Conservation (phyloP, 2,888 invertebrate genomes). For the Metellina segmentata region DNA sequence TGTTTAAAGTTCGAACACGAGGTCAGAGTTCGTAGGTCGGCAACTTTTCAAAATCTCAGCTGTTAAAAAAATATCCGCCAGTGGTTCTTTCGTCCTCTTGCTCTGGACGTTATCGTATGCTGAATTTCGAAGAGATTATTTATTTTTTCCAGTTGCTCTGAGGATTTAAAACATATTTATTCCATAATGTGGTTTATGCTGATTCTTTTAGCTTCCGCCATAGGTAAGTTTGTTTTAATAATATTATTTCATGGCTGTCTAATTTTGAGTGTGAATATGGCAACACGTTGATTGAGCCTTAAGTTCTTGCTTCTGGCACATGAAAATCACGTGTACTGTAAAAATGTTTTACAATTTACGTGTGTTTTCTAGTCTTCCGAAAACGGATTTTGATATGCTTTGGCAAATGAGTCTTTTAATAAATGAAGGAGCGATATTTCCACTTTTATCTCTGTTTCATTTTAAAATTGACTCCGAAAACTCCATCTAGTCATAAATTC, state of each 20-base stretch:
- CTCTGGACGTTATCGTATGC: background rate
- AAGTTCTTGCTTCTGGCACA: no score
- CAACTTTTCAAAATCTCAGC: slow-evolving; percentile 35
- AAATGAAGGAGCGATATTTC: no score
- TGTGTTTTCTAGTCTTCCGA: no score
- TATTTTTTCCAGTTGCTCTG: background rate
- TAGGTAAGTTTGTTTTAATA: slow-evolving; percentile 49
- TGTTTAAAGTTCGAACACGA: slow-evolving; percentile 40
- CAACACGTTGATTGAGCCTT: background rate
- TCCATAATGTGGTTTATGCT: slow-evolving; percentile 53
- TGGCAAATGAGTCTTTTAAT: no score
- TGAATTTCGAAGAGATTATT: background rate
- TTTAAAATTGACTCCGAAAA: no score
- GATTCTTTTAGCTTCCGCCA: background rate
- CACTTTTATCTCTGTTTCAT: no score
- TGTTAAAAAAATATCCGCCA: slow-evolving; percentile 8
- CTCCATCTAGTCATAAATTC: no score
- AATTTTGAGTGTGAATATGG: slow-evolving; percentile 3
- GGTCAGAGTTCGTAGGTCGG: slow-evolving; percentile 57
- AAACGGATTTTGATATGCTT: no score
- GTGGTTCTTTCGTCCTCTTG: slow-evolving; percentile 28
- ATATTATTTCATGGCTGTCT: background rate
- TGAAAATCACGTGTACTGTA: no score
- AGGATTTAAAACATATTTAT: background rate
- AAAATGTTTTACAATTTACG: no score